These are phyloP conservation scores for Eupithecia exiguata DNA, from an alignment of 2,888 invertebrate species.

Conservation along the genomic window DNA sequence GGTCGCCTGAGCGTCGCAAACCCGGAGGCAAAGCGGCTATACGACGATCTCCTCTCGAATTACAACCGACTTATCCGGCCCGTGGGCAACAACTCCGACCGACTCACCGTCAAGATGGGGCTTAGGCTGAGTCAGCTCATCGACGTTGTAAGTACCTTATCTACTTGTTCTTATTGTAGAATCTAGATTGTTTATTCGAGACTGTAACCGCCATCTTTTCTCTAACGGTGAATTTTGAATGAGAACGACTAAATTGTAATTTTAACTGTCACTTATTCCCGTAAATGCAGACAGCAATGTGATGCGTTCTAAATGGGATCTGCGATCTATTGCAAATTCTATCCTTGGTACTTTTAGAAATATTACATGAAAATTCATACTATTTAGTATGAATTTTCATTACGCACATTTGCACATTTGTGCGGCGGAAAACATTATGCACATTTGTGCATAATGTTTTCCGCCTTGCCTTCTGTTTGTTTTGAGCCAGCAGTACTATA, in stretches of 20 bases:
- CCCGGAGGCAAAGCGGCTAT: conserved; percentile 96
- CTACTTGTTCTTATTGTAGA: neutral
- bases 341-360: neutral
- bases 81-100: conserved; percentile 96
- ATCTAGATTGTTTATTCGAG: neutral
- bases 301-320: neutral
- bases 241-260: neutral
- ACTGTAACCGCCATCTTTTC: neutral
- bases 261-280: neutral
- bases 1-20: conserved; percentile 91
- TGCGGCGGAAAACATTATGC: too few relatives aligned
- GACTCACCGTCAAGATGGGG: conserved; percentile 97
- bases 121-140: conserved; percentile 95
- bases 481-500: neutral
- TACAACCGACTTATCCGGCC: conserved; percentile 98
- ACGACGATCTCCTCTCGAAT: conserved; percentile 96
- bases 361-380: neutral
- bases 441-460: neutral
- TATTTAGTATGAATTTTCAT: too few relatives aligned
- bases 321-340: neutral
- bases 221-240: neutral
- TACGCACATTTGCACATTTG: too few relatives aligned
- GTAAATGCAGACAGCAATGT: neutral
- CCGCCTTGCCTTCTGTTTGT: neutral
- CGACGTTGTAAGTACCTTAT: conserved; percentile 91